These are phyloP conservation scores for Drepana arcuata DNA, from an alignment of 1,140 invertebrate genomes.

Conservation along the genomic window DNA sequence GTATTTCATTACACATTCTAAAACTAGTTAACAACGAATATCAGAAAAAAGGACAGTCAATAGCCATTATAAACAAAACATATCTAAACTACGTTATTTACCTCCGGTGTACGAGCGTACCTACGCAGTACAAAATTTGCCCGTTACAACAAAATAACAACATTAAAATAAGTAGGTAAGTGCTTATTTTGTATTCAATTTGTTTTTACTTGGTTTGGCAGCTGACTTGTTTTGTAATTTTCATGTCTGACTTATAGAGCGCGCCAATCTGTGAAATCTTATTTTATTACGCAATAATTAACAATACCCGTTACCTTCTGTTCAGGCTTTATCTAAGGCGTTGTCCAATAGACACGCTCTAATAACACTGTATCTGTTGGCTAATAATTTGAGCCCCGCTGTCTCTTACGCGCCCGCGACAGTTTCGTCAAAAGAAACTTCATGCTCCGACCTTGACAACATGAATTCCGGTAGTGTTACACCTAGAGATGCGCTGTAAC, in stretches of 20 bases:
- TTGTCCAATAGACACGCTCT: constrained; percentile 59
- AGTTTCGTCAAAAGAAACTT: constrained; percentile 77
- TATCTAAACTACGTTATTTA: constrained; percentile 8
- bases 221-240: no score
- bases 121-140: no score
- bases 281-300: constrained; percentile 48
- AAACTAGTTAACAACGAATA: constrained; percentile 63
- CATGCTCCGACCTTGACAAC: constrained; percentile 77
- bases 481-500: constrained; percentile 75
- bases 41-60: constrained; percentile 18
- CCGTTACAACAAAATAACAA: no score
- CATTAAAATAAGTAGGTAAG: background rate
- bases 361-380: constrained; percentile 38
- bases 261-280: constrained; percentile 44
- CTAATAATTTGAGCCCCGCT: constrained; percentile 26
- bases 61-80: constrained; percentile 3
- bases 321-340: constrained; percentile 37
- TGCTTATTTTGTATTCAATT: background rate
- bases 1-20: constrained; percentile 32
- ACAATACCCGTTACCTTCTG: constrained; percentile 33
- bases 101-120: no score
- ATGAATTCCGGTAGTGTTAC: constrained; percentile 78
- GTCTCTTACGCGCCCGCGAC: constrained; percentile 50
- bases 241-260: constrained; percentile 20
- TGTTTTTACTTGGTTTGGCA: constrained; percentile 20